Percentiles rank a stretch among this genome's conserved stretches.
These are phyloP conservation scores for Mechanitis mazaeus DNA, from an alignment of 2,888 invertebrate species.

Conservation along the genomic window DNA sequence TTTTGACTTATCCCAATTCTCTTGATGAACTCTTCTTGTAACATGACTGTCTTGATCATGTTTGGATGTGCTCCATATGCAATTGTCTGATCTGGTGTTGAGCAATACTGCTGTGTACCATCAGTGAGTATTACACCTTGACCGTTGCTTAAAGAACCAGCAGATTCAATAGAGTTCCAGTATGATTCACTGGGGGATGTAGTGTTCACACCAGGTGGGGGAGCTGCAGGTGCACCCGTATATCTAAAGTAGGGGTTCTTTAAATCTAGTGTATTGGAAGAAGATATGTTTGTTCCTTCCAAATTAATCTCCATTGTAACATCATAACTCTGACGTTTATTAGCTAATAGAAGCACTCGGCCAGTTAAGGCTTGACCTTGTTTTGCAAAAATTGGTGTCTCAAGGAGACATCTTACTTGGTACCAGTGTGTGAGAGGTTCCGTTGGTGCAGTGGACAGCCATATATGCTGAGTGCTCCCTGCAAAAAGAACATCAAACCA, in stretches of 20 bases:
- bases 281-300: slow-evolving; percentile 89
- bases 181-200: slow-evolving; percentile 96
- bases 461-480: slow-evolving; percentile 92
- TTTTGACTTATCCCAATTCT: slow-evolving; percentile 74
- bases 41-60: slow-evolving; percentile 73
- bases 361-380: slow-evolving; percentile 95
- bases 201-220: slow-evolving; percentile 93
- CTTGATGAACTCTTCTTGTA: slow-evolving; percentile 74
- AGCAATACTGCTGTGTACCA: slow-evolving; percentile 62
- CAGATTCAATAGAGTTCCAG: slow-evolving; percentile 90
- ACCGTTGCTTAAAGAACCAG: slow-evolving; percentile 71
- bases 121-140: slow-evolving; percentile 65
- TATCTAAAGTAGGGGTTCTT: slow-evolving; percentile 99
- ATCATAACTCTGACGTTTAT: slow-evolving; percentile 98
- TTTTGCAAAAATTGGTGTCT: slow-evolving; percentile 95
- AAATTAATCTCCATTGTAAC: slow-evolving; percentile 96
- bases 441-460: slow-evolving; percentile 98
- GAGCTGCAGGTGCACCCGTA: slow-evolving; percentile 93
- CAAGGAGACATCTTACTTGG: slow-evolving; percentile 96
- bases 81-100: slow-evolving; percentile 58
- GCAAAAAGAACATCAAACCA: slow-evolving; percentile 99
- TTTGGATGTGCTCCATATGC: slow-evolving; percentile 64
- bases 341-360: slow-evolving; percentile 90
- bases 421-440: slow-evolving; percentile 99
- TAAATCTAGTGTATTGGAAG: slow-evolving; percentile 93